phyloP scores from a whole-genome alignment of 1,140 invertebrate species.

The Drosophila sp. region DNA sequence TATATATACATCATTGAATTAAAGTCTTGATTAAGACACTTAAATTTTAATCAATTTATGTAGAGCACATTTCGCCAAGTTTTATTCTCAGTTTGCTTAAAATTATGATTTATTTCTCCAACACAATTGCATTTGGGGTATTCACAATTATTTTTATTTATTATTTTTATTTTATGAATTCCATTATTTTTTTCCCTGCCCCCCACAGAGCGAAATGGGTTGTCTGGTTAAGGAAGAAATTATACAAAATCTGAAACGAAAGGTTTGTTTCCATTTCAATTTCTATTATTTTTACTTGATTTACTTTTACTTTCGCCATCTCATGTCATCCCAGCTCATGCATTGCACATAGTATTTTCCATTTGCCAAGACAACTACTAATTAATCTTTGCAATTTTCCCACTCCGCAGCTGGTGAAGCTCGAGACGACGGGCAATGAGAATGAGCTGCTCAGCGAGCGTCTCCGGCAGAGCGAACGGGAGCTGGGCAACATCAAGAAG shows the following conservation, averaged over 20 bases:
- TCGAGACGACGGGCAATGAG: conserved; percentile 90
- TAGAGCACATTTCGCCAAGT: conserved; percentile 62
- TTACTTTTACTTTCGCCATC: conserved; percentile 13
- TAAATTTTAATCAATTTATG: conserved; percentile 18
- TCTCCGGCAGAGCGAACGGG: conserved; percentile 89
- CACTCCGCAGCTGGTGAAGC: conserved; percentile 89
- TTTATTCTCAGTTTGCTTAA: conserved; percentile 19
- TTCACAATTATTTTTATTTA: background rate
- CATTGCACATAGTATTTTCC: background rate
- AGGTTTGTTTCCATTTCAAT: conserved; percentile 80
- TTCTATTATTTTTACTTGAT: conserved; percentile 31
- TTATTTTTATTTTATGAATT: conserved; percentile 20
- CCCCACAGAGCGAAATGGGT: conserved; percentile 82
- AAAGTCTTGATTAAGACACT: conserved; percentile 14
- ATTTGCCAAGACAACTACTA: background rate
- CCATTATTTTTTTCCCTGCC: conserved; percentile 13
- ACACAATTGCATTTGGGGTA: conserved; percentile 3
- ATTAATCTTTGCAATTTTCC: conserved; percentile 28
- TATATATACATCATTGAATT: conserved; percentile 33
- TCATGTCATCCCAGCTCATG: conserved; percentile 26
- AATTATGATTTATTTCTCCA: background rate
- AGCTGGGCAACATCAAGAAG: conserved; percentile 88
- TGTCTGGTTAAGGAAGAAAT: conserved; percentile 82
- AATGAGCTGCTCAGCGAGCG: conserved; percentile 85
- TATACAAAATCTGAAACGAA: conserved; percentile 77